These are phyloP conservation scores for Eospalax fontanierii DNA, from an alignment of 2,797 vertebrate genomes.

Conservation along the genomic window DNA sequence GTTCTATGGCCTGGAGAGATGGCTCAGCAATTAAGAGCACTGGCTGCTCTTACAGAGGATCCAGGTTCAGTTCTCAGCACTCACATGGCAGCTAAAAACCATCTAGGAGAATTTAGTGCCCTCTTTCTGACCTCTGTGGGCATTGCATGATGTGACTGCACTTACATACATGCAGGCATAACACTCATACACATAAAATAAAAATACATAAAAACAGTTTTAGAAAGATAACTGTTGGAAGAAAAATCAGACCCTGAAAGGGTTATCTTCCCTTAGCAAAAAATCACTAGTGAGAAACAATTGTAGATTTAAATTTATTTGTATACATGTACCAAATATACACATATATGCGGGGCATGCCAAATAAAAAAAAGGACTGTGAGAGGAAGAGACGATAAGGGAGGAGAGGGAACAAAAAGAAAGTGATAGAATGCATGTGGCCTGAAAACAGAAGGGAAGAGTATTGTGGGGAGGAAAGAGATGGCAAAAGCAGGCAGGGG, in stretches of 20 bases:
- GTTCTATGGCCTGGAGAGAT: too few relatives aligned
- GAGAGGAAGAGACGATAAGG: not conserved
- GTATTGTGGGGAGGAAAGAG: not conserved
- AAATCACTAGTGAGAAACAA: not conserved
- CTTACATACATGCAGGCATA: too few relatives aligned
- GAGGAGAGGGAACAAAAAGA: not conserved
- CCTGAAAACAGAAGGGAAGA: not conserved
- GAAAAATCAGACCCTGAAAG: not conserved
- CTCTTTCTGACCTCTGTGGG: too few relatives aligned
- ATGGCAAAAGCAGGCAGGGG: not conserved
- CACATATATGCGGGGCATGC: not conserved
- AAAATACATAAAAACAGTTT: not conserved
- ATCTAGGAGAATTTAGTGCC: too few relatives aligned
- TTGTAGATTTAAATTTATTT: not conserved
- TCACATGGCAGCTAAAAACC: too few relatives aligned
- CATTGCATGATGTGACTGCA: too few relatives aligned
- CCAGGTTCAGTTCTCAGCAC: too few relatives aligned
- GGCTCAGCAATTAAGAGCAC: too few relatives aligned
- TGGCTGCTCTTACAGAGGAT: too few relatives aligned
- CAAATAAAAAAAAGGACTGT: not conserved
- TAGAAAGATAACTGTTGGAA: constrained; percentile 17
- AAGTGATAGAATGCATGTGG: not conserved
- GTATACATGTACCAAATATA: not conserved
- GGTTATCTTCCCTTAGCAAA: not conserved
- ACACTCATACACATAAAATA: too few relatives aligned